phyloP scores from a whole-genome alignment of 2,113 vertebrate species.

The Cranoglanis bouderius region DNA sequence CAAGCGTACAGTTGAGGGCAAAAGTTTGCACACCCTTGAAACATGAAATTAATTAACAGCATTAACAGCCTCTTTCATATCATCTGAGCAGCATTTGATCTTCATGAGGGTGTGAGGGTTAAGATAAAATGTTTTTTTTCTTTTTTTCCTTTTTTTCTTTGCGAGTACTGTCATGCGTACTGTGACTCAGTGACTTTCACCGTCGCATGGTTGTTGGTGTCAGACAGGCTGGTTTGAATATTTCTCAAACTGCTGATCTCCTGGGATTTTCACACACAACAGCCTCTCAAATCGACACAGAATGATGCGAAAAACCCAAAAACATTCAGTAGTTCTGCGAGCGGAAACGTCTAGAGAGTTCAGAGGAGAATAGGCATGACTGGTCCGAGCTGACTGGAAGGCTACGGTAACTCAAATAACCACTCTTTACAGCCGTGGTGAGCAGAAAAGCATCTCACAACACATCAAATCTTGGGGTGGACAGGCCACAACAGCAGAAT shows the following conservation, averaged over 20 bases:
- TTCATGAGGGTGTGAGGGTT: neutral
- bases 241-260: too few species aligned
- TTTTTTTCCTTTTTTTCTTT: neutral
- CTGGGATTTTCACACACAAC: too few species aligned
- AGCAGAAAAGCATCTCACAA: neutral
- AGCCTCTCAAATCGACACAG: too few species aligned
- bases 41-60: neutral
- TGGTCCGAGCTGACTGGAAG: neutral
- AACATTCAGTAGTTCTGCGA: too few species aligned
- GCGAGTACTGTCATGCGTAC: neutral
- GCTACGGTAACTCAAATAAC: neutral
- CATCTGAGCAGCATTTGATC: neutral
- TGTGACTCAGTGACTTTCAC: neutral
- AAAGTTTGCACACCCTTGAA: neutral
- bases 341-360: neutral
- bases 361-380: neutral
- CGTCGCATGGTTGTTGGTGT: neutral
- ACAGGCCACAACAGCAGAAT: neutral
- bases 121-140: neutral
- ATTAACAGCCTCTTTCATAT: neutral
- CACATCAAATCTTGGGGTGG: neutral
- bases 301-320: too few species aligned
- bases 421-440: neutral
- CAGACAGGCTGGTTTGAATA: neutral
- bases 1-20: neutral